A percentile compares a stretch with the other conserved stretches of the same genome.
Evolutionary conservation across 2,797 vertebrate species (phyloP).

Genomic region (Sebastes diaconus): DNA sequence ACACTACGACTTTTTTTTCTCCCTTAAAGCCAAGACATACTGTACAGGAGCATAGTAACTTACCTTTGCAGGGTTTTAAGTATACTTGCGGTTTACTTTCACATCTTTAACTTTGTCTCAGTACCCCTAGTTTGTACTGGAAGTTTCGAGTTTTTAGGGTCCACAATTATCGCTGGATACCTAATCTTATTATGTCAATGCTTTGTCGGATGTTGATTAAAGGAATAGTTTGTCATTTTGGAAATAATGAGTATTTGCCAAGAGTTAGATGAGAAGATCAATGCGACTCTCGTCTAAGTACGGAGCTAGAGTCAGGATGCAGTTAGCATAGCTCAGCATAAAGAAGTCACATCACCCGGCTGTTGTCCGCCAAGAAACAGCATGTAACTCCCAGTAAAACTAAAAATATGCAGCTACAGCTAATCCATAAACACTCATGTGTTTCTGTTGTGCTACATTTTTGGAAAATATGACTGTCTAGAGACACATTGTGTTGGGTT

Average conservation of each 20-base stretch:
- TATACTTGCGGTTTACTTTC: neutral
- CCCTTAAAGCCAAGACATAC: neutral
- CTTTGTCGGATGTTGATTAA: neutral
- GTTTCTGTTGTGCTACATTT: neutral
- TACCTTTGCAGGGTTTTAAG: neutral
- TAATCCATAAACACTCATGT: conserved; percentile 8
- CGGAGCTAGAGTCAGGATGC: neutral
- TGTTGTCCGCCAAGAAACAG: neutral
- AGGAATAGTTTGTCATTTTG: neutral
- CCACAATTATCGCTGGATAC: neutral
- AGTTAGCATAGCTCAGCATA: neutral
- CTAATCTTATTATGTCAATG: neutral
- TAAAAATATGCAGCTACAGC: neutral
- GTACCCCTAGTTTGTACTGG: neutral
- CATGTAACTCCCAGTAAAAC: no score
- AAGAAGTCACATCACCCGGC: neutral
- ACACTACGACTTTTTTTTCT: conserved; percentile 7
- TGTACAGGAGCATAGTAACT: neutral
- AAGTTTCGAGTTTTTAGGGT: neutral
- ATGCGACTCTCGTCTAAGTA: neutral
- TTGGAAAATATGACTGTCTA: conserved; percentile 10
- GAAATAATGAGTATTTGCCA: neutral
- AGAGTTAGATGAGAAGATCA: neutral
- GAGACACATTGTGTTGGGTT: neutral
- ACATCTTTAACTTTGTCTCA: neutral